Evolutionary conservation across 1,140 invertebrate genomes (phyloP), one percentile per base, ranked within the genome.

Genomic region (Drosophila simulans): DNA sequence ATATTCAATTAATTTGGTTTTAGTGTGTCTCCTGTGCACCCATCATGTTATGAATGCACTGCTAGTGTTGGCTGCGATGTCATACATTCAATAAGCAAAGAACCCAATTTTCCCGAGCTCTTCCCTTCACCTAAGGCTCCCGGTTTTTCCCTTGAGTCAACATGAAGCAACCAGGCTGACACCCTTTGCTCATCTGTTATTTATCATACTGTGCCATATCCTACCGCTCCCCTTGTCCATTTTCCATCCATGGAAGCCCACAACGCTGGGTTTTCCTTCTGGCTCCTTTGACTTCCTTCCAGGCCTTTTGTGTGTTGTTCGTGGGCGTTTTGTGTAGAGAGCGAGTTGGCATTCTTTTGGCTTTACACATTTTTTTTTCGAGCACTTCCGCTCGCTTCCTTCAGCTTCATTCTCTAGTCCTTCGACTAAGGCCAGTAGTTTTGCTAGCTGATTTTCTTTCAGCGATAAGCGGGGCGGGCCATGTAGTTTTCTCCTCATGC

Each of bases 151-250:
- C 64, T 12, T 10, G 20, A 39, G 56, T 13, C 43, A 25, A 37
- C 56, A 31, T 13, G 49, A 15, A 52, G 49, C 49, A 35, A 63
- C 76, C 76, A 37, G 68, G 66, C 72, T 62, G 66, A 88, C 83
- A 88, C 80, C 77, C 79, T 65, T 68, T 71, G 80, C 84, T 90
- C 85, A 90, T 89, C 73, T 74, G 64, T 89, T 89, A 89, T 89
- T 89, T 89, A 89, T 89, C 84, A 84, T 80, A 77, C 71, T 77
- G 66, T 48, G 43, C 34, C 51, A 54, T 62, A 68, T 51, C 60
- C 58, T 51, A 20, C 25, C 58, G 12, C 45, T 27, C 34, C 52
- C 8, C 17, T 12, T 31, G 20, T 10, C 34, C 8, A 40, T 42
- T 46, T 55, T 27, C 45, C 45, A n/a, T 3, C 42, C 42, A 31